Evolutionary conservation across 2,888 invertebrate species (phyloP).

Genomic region (Phalera bucephala): DNA sequence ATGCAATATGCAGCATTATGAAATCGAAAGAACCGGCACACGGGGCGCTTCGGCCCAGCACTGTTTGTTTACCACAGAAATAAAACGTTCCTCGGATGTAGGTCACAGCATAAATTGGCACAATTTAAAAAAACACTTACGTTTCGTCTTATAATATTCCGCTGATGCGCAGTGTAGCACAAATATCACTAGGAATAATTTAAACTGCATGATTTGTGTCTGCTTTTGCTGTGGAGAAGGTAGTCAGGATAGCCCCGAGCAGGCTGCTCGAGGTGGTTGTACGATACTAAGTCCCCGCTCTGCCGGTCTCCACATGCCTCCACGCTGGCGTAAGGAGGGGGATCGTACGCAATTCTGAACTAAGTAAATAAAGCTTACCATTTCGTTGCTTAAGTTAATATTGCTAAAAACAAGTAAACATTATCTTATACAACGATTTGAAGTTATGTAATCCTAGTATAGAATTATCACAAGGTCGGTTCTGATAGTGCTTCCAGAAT

Average conservation of each 20-base stretch:
- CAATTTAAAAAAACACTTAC: constrained; percentile 59
- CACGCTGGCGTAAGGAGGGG: constrained; percentile 60
- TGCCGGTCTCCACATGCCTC: constrained; percentile 47
- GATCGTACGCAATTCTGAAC: constrained; percentile 69
- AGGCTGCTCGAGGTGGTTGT: constrained; percentile 57
- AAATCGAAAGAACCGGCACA: constrained; percentile 25
- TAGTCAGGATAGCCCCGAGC: constrained; percentile 55
- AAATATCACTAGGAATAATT: constrained; percentile 67
- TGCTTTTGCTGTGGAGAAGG: constrained; percentile 26
- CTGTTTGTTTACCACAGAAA: constrained; percentile 35
- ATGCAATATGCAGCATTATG: constrained; percentile 42
- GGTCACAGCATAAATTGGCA: constrained; percentile 23
- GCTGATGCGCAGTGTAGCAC: constrained; percentile 59
- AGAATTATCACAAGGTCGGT: background rate
- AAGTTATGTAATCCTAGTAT: background rate
- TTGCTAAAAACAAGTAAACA: constrained; percentile 41
- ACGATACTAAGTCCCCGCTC: constrained; percentile 60
- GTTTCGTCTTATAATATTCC: constrained; percentile 72
- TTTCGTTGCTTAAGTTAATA: constrained; percentile 55
- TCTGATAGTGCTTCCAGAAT: background rate
- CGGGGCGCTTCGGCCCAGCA: constrained; percentile 8
- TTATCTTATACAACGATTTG: background rate
- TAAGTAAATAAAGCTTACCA: constrained; percentile 73
- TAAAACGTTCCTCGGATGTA: constrained; percentile 19
- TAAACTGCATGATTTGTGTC: constrained; percentile 60